Evolutionary conservation across 2,888 invertebrate genomes (phyloP).

Genomic region (Campaea margaritaria): DNA sequence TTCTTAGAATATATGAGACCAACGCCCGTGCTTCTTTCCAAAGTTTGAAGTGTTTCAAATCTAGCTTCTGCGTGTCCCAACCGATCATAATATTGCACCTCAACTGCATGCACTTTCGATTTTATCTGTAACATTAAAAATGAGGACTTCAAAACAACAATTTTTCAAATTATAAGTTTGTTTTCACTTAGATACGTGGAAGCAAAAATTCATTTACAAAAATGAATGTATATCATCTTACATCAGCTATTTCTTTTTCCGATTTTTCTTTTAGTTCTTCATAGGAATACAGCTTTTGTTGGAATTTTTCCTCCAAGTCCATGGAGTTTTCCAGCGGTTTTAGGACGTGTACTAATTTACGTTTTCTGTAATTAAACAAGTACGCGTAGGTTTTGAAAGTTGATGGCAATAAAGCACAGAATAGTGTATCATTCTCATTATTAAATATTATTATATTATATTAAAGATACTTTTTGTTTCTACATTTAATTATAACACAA

Average conservation of each 20-base stretch:
- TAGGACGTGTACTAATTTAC: slow-evolving; percentile 76
- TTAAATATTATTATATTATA: too few species aligned
- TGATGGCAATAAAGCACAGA: neutral
- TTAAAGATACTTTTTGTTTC: too few species aligned
- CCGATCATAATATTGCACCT: slow-evolving; percentile 55
- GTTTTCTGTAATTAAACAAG: slow-evolving; percentile 57
- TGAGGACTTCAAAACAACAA: too few species aligned
- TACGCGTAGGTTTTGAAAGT: too few species aligned
- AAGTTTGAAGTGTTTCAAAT: slow-evolving; percentile 66
- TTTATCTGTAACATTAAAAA: slow-evolving; percentile 59
- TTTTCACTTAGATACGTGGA: neutral
- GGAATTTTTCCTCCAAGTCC: slow-evolving; percentile 79
- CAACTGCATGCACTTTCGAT: slow-evolving; percentile 62
- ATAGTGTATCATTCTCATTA: too few species aligned
- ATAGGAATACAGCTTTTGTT: slow-evolving; percentile 65
- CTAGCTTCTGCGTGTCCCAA: slow-evolving; percentile 61
- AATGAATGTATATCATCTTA: slow-evolving; percentile 42
- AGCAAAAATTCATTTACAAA: neutral
- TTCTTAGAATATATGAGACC: slow-evolving; percentile 78
- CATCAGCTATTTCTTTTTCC: slow-evolving; percentile 70
- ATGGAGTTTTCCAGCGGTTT: slow-evolving; percentile 67
- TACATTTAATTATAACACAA: too few species aligned
- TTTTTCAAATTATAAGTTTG: too few species aligned
- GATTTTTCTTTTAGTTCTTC: slow-evolving; percentile 71
- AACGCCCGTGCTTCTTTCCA: slow-evolving; percentile 69